Evolutionary conservation across 2,888 invertebrate species (phyloP).

Genomic region (Archaeoteleia sp.): DNA sequence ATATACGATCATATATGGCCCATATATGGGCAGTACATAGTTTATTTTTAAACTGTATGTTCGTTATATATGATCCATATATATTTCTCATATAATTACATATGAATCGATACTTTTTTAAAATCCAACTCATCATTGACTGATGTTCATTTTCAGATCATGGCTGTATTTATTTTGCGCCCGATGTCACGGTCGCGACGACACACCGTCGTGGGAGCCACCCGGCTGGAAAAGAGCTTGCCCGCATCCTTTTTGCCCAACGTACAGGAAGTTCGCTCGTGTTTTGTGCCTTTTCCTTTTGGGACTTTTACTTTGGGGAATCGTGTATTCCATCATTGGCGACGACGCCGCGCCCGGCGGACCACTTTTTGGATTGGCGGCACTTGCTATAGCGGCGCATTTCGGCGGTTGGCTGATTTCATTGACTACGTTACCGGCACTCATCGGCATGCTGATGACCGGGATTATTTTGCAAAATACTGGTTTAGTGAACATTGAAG

Average conservation of each 20-base stretch:
- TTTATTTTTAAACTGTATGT: neutral
- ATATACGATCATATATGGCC: too few relatives aligned
- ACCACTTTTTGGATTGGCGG: slow-evolving; percentile 85
- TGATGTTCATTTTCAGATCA: slow-evolving; percentile 77
- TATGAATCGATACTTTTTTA: neutral
- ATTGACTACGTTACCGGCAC: slow-evolving; percentile 86
- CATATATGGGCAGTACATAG: too few relatives aligned
- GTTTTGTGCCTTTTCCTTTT: slow-evolving; percentile 83
- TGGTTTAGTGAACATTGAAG: slow-evolving; percentile 83
- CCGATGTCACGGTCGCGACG: slow-evolving; percentile 84
- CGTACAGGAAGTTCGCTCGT: slow-evolving; percentile 88
- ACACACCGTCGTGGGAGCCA: slow-evolving; percentile 87
- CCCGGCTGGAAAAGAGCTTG: slow-evolving; percentile 86
- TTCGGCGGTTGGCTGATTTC: slow-evolving; percentile 89
- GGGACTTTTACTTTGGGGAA: slow-evolving; percentile 85
- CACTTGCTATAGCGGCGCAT: slow-evolving; percentile 85
- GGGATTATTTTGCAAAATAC: slow-evolving; percentile 86
- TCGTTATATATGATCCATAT: too few relatives aligned
- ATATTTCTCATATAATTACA: too few relatives aligned
- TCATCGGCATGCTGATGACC: slow-evolving; percentile 91
- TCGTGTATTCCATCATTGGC: slow-evolving; percentile 85
- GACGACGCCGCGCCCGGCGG: slow-evolving; percentile 89
- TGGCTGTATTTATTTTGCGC: slow-evolving; percentile 90
- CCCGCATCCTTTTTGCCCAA: slow-evolving; percentile 90
- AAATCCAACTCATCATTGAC: neutral